Evolutionary conservation across 2,113 vertebrate genomes (phyloP).

Genomic region (Echinops telfairi): DNA sequence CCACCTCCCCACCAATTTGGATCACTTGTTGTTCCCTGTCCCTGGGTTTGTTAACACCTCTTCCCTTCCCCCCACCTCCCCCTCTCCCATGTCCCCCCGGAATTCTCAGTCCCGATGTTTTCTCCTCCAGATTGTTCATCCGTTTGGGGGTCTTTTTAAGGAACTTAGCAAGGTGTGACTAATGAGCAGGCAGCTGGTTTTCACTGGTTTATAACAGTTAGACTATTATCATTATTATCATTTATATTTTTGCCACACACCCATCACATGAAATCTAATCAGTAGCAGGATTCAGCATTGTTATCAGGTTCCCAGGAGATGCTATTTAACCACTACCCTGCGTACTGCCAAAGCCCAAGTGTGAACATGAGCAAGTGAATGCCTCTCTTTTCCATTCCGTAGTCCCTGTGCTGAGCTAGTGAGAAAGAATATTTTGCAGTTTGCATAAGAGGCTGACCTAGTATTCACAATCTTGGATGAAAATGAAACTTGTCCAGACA

Average conservation of each 20-base stretch:
- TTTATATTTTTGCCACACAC: slow-evolving; percentile 23
- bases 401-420: not conserved
- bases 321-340: not conserved
- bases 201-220: not conserved
- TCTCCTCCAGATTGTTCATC: too few species aligned
- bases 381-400: not conserved
- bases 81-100: too few species aligned
- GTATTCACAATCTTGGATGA: not conserved
- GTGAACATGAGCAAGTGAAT: not conserved
- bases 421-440: not conserved
- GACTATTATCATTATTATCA: not conserved
- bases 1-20: too few species aligned
- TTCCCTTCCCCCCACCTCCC: too few species aligned
- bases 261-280: slow-evolving; percentile 29
- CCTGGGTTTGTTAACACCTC: too few species aligned
- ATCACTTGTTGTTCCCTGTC: too few species aligned
- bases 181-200: not conserved
- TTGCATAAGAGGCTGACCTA: not conserved
- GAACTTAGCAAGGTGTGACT: slow-evolving; percentile 3
- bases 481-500: not conserved
- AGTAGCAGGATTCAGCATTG: not conserved
- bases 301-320: not conserved
- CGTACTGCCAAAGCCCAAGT: not conserved
- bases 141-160: not conserved
- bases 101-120: too few species aligned